A percentile compares a stretch with the other conserved stretches of the same genome.
Conservation (phyloP, 2,888 invertebrate species). For the Periphyllus acericola region DNA sequence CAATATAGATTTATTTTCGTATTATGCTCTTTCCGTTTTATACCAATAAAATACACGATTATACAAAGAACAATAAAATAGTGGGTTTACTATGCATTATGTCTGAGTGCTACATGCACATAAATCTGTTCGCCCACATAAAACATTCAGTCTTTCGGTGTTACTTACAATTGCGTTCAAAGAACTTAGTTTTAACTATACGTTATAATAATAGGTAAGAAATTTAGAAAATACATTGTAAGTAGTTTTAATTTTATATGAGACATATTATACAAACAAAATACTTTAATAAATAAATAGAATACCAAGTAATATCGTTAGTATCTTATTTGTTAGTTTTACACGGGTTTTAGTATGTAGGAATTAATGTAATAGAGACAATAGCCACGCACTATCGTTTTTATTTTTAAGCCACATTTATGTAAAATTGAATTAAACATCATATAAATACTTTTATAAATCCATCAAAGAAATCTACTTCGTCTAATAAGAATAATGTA, state of each 20-base stretch:
- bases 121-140: slow-evolving; percentile 59
- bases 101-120: slow-evolving; percentile 18
- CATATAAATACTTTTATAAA: background rate
- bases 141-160: slow-evolving; percentile 26
- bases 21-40: slow-evolving; percentile 10
- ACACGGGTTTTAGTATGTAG: background rate
- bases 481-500: background rate
- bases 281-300: background rate
- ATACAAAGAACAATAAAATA: slow-evolving; percentile 51
- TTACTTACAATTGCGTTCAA: slow-evolving; percentile 11
- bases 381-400: background rate
- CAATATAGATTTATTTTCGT: slow-evolving; percentile 49
- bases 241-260: background rate
- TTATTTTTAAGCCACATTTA: background rate
- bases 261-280: background rate
- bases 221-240: background rate
- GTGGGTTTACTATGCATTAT: slow-evolving; percentile 36
- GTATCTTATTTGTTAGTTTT: background rate
- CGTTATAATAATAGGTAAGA: background rate
- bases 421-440: background rate
- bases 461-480: background rate
- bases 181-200: background rate
- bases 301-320: background rate
- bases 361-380: background rate
- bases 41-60: slow-evolving; percentile 31